Conservation (phyloP, 2,797 vertebrate genomes). For the Acipenser ruthenus region DNA sequence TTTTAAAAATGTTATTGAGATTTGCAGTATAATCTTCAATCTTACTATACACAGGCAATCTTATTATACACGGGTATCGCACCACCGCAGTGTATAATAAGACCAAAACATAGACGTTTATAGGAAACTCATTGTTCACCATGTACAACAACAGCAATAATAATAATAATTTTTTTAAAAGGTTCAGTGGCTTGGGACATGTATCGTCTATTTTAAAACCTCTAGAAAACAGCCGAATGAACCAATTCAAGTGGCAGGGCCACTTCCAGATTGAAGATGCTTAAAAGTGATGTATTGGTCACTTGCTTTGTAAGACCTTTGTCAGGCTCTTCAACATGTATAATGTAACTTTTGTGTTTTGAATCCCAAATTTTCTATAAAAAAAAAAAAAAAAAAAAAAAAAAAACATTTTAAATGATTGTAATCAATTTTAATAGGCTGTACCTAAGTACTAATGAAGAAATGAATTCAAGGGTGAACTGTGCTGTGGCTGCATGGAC, state of each 20-base stretch:
- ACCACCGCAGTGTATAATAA: too few species aligned
- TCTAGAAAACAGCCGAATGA: neutral
- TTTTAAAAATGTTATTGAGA: too few species aligned
- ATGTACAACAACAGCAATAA: too few species aligned
- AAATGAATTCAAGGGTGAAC: conserved; percentile 36
- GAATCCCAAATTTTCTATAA: conserved; percentile 34
- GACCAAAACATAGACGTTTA: too few species aligned
- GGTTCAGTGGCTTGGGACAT: neutral
- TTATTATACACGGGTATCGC: too few species aligned
- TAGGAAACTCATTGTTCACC: too few species aligned
- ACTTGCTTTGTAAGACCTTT: neutral
- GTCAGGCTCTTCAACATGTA: conserved; percentile 20
- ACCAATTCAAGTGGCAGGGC: neutral
- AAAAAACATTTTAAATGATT: conserved; percentile 47
- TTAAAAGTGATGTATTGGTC: conserved; percentile 14
- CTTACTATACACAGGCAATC: too few species aligned
- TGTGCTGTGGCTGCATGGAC: conserved; percentile 13
- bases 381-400: neutral
- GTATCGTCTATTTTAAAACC: neutral
- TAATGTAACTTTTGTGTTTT: conserved; percentile 29
- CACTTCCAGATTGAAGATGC: neutral
- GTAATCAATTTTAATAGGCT: conserved; percentile 47
- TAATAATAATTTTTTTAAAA: conserved; percentile 23
- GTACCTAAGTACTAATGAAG: conserved; percentile 42
- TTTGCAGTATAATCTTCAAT: too few species aligned